A percentile compares a stretch with the other conserved stretches of the same genome.
Evolutionary conservation across 2,797 vertebrate species (phyloP).

Genomic region (Sandelia bainsii): DNA sequence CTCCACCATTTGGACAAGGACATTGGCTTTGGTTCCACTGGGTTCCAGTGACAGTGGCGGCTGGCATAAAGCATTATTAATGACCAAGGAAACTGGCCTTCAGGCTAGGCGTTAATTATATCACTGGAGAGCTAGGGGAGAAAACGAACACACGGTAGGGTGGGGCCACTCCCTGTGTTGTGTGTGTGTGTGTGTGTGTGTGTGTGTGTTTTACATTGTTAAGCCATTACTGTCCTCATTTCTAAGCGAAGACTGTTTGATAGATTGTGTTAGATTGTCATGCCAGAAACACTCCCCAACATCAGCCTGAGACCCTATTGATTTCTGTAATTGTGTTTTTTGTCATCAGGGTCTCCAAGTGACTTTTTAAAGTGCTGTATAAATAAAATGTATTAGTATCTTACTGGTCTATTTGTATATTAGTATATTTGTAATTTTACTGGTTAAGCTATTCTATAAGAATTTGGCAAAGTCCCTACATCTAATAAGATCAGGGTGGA

Average conservation of each 20-base stretch:
- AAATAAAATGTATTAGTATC: no score
- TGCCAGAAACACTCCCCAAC: slow-evolving; percentile 55
- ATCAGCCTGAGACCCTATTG: slow-evolving; percentile 39
- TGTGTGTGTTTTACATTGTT: slow-evolving; percentile 72
- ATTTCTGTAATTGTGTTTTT: slow-evolving; percentile 58
- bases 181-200: slow-evolving; percentile 52
- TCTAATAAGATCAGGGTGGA: slow-evolving; percentile 29
- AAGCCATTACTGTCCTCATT: slow-evolving; percentile 74
- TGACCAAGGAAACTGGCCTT: slow-evolving; percentile 84
- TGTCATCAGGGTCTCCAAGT: slow-evolving; percentile 5
- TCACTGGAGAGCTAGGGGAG: slow-evolving; percentile 78
- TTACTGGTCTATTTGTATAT: no score
- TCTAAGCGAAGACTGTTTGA: slow-evolving; percentile 62
- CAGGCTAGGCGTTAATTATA: slow-evolving; percentile 87
- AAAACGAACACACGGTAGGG: slow-evolving; percentile 62
- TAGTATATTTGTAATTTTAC: no score
- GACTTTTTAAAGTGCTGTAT: no score
- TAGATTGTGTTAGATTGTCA: slow-evolving; percentile 54
- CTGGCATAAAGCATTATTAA: slow-evolving; percentile 86
- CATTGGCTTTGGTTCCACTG: slow-evolving; percentile 78
- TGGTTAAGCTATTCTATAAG: no score
- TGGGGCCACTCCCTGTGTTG: slow-evolving; percentile 57
- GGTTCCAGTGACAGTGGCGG: slow-evolving; percentile 80
- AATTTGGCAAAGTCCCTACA: neutral
- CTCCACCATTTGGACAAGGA: slow-evolving; percentile 77